phyloP scores from a whole-genome alignment of 2,888 invertebrate genomes.

The Heliconius cydno region DNA sequence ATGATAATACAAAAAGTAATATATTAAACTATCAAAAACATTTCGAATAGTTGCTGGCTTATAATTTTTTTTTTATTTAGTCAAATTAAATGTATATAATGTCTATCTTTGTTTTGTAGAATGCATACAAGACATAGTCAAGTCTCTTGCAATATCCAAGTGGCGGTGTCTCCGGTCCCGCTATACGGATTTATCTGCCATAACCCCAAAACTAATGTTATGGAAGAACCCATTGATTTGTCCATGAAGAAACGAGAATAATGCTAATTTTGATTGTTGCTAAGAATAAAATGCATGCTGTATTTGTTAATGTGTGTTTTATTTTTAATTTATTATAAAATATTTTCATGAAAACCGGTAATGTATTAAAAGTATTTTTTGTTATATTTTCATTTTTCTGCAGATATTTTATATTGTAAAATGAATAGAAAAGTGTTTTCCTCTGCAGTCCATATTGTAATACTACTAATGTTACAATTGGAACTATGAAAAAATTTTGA shows the following conservation, averaged over 20 bases:
- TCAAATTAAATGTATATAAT: no score
- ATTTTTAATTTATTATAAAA: neutral
- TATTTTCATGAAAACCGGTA: neutral
- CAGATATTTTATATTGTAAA: no score
- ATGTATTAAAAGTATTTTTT: no score
- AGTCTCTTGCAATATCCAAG: slow-evolving; percentile 46
- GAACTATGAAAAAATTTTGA: no score
- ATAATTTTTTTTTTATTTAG: no score
- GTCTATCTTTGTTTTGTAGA: slow-evolving; percentile 48
- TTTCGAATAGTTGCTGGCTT: no score
- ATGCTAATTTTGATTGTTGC: slow-evolving; percentile 20
- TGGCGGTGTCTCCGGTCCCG: slow-evolving; percentile 54
- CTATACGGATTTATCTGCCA: slow-evolving; percentile 66
- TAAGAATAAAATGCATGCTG: slow-evolving; percentile 31
- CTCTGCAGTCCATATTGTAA: no score
- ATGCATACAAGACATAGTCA: slow-evolving; percentile 58
- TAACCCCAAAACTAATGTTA: slow-evolving; percentile 46
- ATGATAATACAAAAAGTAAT: no score
- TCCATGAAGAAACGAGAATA: slow-evolving; percentile 55
- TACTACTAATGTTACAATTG: no score
- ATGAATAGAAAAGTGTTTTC: no score
- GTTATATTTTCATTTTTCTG: no score
- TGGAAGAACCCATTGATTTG: slow-evolving; percentile 64
- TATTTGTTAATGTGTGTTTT: slow-evolving; percentile 4
- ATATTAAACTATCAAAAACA: no score